Conservation (phyloP, 2,113 vertebrate genomes). For the Ageneiosus marmoratus region DNA sequence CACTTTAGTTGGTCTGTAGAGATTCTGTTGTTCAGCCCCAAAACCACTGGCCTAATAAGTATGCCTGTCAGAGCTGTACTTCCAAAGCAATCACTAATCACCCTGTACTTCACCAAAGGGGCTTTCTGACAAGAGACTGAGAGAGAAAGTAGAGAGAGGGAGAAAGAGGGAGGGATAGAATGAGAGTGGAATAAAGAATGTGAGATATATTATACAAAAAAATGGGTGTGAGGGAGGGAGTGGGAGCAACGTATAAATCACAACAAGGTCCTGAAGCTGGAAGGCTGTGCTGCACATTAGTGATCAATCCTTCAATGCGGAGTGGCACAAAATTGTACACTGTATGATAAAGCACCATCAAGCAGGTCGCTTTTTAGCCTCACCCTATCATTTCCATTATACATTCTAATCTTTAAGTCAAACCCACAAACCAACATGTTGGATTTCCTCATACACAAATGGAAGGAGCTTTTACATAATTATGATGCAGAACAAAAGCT, state of each 20-base stretch:
- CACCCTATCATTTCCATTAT: neutral
- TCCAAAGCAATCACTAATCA: slow-evolving; percentile 41
- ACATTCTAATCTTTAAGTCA: slow-evolving; percentile 16
- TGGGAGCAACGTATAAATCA: slow-evolving; percentile 23
- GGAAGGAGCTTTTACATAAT: slow-evolving; percentile 28
- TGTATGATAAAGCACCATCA: slow-evolving; percentile 3
- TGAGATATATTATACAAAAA: slow-evolving; percentile 20
- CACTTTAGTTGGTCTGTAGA: slow-evolving; percentile 14
- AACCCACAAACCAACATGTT: slow-evolving; percentile 2
- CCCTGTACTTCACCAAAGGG: slow-evolving; percentile 31
- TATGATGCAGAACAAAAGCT: slow-evolving; percentile 23
- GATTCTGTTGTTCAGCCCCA: slow-evolving; percentile 17
- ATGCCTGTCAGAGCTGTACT: slow-evolving; percentile 35
- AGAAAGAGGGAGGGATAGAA: neutral
- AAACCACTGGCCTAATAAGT: slow-evolving; percentile 37
- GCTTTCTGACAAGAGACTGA: slow-evolving; percentile 14
- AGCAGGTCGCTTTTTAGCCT: neutral
- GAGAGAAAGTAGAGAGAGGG: neutral
- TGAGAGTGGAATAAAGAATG: neutral
- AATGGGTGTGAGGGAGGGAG: slow-evolving; percentile 5
- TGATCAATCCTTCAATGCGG: slow-evolving; percentile 11
- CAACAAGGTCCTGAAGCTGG: slow-evolving; percentile 15
- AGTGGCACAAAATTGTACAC: neutral
- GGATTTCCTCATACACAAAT: slow-evolving; percentile 5
- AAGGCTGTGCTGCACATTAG: slow-evolving; percentile 2